Base-by-base conservation (phyloP, 1,140 invertebrate genomes). In the Akabosia matsudoensis region DNA sequence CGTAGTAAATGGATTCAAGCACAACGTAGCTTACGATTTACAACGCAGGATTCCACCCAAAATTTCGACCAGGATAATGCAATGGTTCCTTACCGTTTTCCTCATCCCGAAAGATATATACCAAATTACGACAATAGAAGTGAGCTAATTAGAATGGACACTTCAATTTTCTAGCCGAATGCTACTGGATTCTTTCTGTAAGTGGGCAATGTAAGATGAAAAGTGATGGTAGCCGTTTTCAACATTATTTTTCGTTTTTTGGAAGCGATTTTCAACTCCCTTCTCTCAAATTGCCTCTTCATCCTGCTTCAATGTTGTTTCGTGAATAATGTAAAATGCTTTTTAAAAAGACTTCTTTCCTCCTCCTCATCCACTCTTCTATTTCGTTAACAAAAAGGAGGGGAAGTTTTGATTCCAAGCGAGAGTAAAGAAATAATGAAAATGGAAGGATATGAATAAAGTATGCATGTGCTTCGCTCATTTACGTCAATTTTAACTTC, bases 111-210 rank as follows among this genome's bases (percentile, higher is more conserved):
- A n/a, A n/a, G n/a, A n/a, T 45, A 45, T 45, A 45, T 45, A 45
- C n/a, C n/a, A n/a, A n/a, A 31, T 30, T 67, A 30, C 28, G 24
- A n/a, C 61, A 67, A 67, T 67, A 67, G 61, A 67, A 67, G 61
- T 10, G 61, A 67, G 61, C 61, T 67, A 67, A 67, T 67, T 67
- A 67, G 61, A 67, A 67, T 67, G 61, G 61, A 67, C 61, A 67
- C 61, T 67, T 67, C 61, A 67, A 67, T 67, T 67, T 67, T 67
- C 61, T 67, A 67, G 26, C 30, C 61, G 26, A 67, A 10, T 67
- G 61, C 61, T 7, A 22, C 30, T 56, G 22, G 54, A 10, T 56
- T 24, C 54, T 16, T 24, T 56, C n/a, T 45, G 37, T 45, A 18
- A 7, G 37, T 45, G 18, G 37, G 18, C 24, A 61, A 22, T 61